Evolutionary conservation across 2,888 invertebrate species (phyloP).

Genomic region (Nomada hirtipes): DNA sequence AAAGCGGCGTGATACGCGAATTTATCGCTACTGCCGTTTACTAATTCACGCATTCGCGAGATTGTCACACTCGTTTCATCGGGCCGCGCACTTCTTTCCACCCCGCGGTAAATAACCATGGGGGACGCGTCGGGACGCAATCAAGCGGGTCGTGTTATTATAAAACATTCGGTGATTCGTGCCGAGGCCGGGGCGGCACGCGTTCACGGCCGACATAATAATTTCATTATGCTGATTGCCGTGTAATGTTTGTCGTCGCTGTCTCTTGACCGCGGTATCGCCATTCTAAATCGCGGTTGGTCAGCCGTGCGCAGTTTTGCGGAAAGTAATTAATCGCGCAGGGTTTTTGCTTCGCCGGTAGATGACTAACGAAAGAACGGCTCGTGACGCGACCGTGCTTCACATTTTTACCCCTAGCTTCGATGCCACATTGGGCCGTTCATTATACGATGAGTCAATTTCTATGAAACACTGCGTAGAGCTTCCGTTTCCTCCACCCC

Average conservation of each 20-base stretch:
- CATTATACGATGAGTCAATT: conserved; percentile 63
- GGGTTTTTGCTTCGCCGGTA: conserved; percentile 57
- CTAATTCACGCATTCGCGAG: conserved; percentile 6
- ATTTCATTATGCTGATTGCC: conserved; percentile 63
- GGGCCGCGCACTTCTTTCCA: conserved; percentile 6
- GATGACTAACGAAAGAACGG: conserved; percentile 61
- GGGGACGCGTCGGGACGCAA: conserved; percentile 5
- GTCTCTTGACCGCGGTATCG: conserved; percentile 54
- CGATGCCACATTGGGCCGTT: neutral
- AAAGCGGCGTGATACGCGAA: neutral
- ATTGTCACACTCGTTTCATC: neutral
- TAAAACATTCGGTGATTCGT: conserved; percentile 41
- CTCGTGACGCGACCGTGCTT: conserved; percentile 8
- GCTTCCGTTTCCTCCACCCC: conserved; percentile 6
- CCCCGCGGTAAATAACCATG: conserved; percentile 3
- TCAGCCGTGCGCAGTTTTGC: conserved; percentile 56
- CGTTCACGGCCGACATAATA: conserved; percentile 53
- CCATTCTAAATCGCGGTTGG: conserved; percentile 42
- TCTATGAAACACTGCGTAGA: conserved; percentile 36
- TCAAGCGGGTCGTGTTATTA: conserved; percentile 44
- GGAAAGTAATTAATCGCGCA: conserved; percentile 68
- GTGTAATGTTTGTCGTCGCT: conserved; percentile 52
- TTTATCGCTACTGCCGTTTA: conserved; percentile 13
- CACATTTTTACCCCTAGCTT: conserved; percentile 9
- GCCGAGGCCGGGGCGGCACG: conserved; percentile 1